These are phyloP conservation scores for Megaceryle maxima DNA, from an alignment of 2,113 vertebrate genomes.

Conservation along the genomic window DNA sequence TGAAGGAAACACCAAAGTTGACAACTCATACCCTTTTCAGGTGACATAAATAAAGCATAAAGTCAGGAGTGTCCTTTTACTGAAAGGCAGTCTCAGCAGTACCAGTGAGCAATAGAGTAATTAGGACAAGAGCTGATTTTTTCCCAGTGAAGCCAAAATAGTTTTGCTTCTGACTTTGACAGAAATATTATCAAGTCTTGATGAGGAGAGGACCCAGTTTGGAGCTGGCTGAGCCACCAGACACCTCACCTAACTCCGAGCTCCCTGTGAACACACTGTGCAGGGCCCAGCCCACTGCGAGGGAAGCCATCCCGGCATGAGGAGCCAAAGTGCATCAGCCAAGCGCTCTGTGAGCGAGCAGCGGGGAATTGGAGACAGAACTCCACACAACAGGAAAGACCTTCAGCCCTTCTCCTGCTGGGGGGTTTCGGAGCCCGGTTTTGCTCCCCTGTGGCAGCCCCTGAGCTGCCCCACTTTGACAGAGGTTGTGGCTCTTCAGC, in stretches of 20 bases:
- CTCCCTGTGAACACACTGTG: fast-evolving
- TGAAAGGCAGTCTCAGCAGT: neutral
- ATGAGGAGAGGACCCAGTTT: neutral
- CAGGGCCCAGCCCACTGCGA: neutral
- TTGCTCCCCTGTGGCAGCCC: neutral
- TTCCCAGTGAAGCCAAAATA: neutral
- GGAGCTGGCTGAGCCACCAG: fast-evolving
- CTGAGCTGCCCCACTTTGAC: no score
- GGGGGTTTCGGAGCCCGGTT: fast-evolving
- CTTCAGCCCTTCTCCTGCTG: no score
- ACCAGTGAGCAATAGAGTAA: neutral
- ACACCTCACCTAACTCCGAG: fast-evolving
- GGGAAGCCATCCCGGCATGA: fast-evolving
- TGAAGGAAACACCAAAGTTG: neutral
- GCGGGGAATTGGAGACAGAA: fast-evolving
- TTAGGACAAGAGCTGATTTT: neutral
- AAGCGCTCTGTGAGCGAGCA: fast-evolving
- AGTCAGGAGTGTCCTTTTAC: neutral
- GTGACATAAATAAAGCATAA: neutral
- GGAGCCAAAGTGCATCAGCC: neutral
- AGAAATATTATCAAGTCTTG: neutral
- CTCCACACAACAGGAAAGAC: fast-evolving
- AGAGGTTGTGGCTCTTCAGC: no score
- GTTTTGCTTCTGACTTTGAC: neutral
- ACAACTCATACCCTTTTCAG: neutral